Base-by-base conservation (phyloP, 2,113 vertebrate species). In the Psilopsiagon aurifrons region DNA sequence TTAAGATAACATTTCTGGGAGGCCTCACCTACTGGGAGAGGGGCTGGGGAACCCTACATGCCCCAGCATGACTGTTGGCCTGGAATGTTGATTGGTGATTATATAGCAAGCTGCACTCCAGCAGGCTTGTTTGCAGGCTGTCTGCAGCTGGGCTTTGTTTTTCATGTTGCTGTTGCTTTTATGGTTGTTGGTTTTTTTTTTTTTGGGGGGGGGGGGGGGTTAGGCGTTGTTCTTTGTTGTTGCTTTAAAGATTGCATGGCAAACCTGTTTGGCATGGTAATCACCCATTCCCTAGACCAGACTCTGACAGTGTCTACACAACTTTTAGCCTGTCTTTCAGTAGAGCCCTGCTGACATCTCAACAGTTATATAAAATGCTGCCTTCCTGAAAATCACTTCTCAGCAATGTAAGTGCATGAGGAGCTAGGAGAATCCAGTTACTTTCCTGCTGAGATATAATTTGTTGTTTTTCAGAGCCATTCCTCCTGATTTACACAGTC, bases 311-410 rank as follows among this genome's bases (percentile, higher is more conserved):
- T 11, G 6, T 71, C 86, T 82, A 12, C 73, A 20, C 81, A 69
- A 88, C 91, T 96, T 91, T 37, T 78, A 66, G 92, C 69, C n/a
- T 87, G 57, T 76, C 83, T 94, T 82, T 91, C 44, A 70, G 81
- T 27, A 79, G 70, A 96, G 70, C 75, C 77, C 49, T 33, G 67
- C 94, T 94, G 92, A 79, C 83, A 95, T 74, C 81, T 96, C 92
- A 73, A 76, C 81, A 80, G 70, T 86, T 95, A 66, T 0, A 73
- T 95, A 91, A 95, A 92, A 86, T 57, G 74, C 77, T 89, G 37
- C 62, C 74, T 89, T 92, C 78, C 77, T 91, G 66, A 96, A 93
- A 87, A 82, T 93, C 88, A 25, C 52, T 95, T 94, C 57, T 31
- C 70, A 74, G 84, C 62, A 66, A 62, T 67, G 57, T 44, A 6